phyloP scores from a whole-genome alignment of 2,888 invertebrate species.

The Dryocosmus kuriphilus region DNA sequence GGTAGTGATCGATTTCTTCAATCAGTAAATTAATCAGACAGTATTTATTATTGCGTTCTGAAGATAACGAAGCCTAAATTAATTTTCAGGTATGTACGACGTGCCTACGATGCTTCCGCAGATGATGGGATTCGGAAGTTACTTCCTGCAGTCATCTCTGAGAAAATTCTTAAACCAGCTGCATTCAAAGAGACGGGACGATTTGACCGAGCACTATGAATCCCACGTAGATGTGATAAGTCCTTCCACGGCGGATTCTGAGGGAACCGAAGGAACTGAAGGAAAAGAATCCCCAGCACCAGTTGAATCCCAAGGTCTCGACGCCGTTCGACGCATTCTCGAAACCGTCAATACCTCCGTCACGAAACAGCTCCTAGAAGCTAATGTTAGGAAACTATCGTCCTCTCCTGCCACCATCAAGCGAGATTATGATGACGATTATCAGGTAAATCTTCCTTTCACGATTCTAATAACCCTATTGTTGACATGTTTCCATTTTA shows the following conservation, averaged over 20 bases:
- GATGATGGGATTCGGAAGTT: slow-evolving; percentile 72
- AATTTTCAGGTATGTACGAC: slow-evolving; percentile 67
- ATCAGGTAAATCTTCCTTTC: slow-evolving; percentile 62
- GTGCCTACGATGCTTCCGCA: slow-evolving; percentile 73
- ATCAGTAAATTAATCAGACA: slow-evolving; percentile 1
- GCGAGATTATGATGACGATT: slow-evolving; percentile 73
- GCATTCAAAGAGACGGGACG: slow-evolving; percentile 68
- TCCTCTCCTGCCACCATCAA: slow-evolving; percentile 79
- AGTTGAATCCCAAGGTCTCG: slow-evolving; percentile 79
- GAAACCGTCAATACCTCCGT: slow-evolving; percentile 88
- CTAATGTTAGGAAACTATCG: slow-evolving; percentile 84
- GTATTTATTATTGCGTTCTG: neutral
- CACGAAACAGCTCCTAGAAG: slow-evolving; percentile 86
- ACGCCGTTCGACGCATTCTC: slow-evolving; percentile 85
- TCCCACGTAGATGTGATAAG: slow-evolving; percentile 70
- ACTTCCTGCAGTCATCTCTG: slow-evolving; percentile 78
- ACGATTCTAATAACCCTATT: neutral
- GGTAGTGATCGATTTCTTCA: slow-evolving; percentile 58
- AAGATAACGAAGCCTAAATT: too few relatives aligned
- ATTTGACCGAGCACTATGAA: slow-evolving; percentile 69
- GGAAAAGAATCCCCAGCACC: slow-evolving; percentile 75
- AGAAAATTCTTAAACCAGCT: slow-evolving; percentile 85
- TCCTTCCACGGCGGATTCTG: slow-evolving; percentile 79
- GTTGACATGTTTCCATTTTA: too few relatives aligned
- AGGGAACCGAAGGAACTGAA: slow-evolving; percentile 82